phyloP scores from a whole-genome alignment of 2,797 vertebrate species.

The Kryptopterus vitreolus region DNA sequence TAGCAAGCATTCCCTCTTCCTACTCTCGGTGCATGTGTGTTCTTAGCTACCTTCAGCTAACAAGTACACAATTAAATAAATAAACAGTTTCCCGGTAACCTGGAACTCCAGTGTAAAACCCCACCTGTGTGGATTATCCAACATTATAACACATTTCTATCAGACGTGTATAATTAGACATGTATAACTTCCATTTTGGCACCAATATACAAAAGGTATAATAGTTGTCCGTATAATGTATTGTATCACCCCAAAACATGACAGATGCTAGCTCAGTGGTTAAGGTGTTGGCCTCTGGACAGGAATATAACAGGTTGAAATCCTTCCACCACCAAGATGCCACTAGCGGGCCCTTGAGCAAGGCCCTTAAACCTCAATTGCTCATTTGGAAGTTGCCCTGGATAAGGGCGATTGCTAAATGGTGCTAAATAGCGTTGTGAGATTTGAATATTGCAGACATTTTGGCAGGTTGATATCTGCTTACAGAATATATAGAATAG shows the following conservation, averaged over 20 bases:
- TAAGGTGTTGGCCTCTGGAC: no score
- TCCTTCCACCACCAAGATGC: no score
- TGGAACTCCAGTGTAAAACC: background rate
- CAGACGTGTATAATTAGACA: background rate
- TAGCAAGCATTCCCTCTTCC: background rate
- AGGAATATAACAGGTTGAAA: no score
- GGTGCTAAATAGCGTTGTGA: background rate
- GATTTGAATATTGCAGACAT: background rate
- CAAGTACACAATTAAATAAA: no score
- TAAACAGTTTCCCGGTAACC: no score
- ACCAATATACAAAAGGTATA: background rate
- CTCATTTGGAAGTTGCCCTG: no score
- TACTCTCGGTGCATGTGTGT: background rate
- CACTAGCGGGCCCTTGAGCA: no score
- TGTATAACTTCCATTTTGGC: background rate
- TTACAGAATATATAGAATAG: background rate
- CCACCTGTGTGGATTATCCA: background rate
- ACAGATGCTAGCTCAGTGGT: no score
- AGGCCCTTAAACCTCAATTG: no score
- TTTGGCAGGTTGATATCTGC: background rate
- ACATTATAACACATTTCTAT: background rate
- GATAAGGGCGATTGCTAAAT: no score
- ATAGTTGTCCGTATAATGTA: background rate
- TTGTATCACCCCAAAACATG: no score
- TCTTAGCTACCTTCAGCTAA: background rate